phyloP scores from a whole-genome alignment of 2,797 vertebrate species.

The Morus bassanus region DNA sequence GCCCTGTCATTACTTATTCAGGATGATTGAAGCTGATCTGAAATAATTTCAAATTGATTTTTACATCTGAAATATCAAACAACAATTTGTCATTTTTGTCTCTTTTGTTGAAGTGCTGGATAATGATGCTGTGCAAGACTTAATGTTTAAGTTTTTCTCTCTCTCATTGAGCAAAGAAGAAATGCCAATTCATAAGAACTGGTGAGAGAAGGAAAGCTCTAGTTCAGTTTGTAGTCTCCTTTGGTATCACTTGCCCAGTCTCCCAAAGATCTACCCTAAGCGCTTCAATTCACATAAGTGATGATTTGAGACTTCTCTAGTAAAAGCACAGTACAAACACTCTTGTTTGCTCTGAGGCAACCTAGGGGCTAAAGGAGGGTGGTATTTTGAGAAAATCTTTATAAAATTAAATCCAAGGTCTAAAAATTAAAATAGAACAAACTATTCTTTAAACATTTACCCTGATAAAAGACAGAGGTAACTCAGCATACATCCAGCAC shows the following conservation, averaged over 20 bases:
- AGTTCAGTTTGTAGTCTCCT: background rate
- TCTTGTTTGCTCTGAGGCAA: background rate
- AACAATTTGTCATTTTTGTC: background rate
- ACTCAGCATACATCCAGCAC: background rate
- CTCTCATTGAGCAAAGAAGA: background rate
- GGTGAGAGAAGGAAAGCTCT: background rate
- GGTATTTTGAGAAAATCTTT: background rate
- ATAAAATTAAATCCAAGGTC: background rate
- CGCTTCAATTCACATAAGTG: background rate
- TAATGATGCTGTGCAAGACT: background rate
- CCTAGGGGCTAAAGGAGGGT: background rate
- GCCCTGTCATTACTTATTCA: background rate
- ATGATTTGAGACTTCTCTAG: background rate
- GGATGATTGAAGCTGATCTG: background rate
- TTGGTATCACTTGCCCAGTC: background rate
- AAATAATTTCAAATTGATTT: background rate
- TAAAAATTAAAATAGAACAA: background rate
- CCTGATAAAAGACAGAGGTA: background rate
- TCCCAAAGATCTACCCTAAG: background rate
- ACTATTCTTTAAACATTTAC: background rate
- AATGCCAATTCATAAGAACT: background rate
- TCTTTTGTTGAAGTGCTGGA: background rate
- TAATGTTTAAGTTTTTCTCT: background rate
- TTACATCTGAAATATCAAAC: slow-evolving; percentile 17
- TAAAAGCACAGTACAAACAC: background rate